Base-by-base conservation (phyloP, 2,888 invertebrate species). In the Eupithecia abbreviata region DNA sequence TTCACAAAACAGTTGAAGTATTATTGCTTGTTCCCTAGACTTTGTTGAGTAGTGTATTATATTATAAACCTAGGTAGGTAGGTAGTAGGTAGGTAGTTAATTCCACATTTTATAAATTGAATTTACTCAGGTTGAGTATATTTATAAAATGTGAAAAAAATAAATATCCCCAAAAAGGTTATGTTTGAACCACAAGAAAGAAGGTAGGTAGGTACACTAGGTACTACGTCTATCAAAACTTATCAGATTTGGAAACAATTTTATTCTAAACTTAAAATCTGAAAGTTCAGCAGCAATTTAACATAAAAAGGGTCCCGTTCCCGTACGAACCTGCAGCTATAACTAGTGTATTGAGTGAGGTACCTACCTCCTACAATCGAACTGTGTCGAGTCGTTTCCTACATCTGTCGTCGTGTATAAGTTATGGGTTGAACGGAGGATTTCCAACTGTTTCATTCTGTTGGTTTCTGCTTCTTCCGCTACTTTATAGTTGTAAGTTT, bases 321-420 rank as follows among this genome's bases (percentile, higher is more conserved):
- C 55, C 55, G 45, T 7, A 15, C 55, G 72, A 75, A 58, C 65
- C 47, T 66, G 7, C 13, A 41, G 51, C 51, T 51, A 6, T n/a
- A 71, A 10, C 15, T 43, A 18, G 58, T 66, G 30, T 65, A 65
- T 47, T 41, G 62, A 71, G 58, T 45, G 45, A 58, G 13, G 30
- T 51, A 74, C 4, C 0, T 15, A 13, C 7, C 30, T 47, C 6
- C 9, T 80, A 81, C 81, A 83, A 82, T 83, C 69, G 83, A 77
- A 80, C 76, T 80, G 76, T 74, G 72, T 76, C 72, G 75, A 78
- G 82, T 82, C 81, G 83, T 83, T 82, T 77, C 81, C 77, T 81
- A 82, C 86, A 86, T 82, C 84, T 85, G 87, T 76, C 84, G 85
- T 76, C 71, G 30, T 30, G 30, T 77, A 69, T 78, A 81, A 81